Conservation (phyloP, 2,797 vertebrate genomes). For the Florisuga fusca region DNA sequence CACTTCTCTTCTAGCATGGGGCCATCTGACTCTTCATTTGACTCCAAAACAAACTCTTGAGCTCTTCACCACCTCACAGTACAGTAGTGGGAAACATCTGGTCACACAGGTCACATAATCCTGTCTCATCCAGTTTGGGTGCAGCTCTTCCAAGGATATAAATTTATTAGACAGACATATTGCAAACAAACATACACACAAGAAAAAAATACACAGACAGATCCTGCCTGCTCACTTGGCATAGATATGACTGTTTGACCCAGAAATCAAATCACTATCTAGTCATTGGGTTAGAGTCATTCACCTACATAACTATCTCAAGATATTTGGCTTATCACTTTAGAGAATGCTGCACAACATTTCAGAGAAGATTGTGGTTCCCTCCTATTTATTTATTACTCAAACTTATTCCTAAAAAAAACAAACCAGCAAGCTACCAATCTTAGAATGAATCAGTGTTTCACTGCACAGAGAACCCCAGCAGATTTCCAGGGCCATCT, state of each 20-base stretch:
- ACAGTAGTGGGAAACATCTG: background rate
- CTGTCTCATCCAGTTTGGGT: conserved; percentile 23
- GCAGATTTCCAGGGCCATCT: background rate
- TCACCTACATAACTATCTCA: background rate
- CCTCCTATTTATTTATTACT: background rate
- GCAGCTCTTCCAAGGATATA: conserved; percentile 30
- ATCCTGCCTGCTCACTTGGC: conserved; percentile 28
- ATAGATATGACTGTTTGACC: conserved; percentile 49
- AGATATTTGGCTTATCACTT: background rate
- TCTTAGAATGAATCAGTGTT: background rate
- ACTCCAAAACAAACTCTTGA: conserved; percentile 1
- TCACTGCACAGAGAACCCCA: background rate
- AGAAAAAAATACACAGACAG: background rate
- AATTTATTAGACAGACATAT: conserved; percentile 54
- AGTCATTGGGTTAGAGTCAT: conserved; percentile 41
- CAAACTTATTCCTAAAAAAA: background rate
- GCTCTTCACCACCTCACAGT: background rate
- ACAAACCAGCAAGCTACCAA: background rate
- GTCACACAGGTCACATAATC: background rate
- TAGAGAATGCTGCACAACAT: background rate
- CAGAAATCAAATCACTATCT: conserved; percentile 36
- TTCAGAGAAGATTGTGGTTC: background rate
- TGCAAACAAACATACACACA: conserved; percentile 41
- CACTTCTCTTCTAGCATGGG: background rate
- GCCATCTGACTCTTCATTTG: background rate